phyloP scores from a whole-genome alignment of 2,797 vertebrate species.

The Salarias fasciatus region DNA sequence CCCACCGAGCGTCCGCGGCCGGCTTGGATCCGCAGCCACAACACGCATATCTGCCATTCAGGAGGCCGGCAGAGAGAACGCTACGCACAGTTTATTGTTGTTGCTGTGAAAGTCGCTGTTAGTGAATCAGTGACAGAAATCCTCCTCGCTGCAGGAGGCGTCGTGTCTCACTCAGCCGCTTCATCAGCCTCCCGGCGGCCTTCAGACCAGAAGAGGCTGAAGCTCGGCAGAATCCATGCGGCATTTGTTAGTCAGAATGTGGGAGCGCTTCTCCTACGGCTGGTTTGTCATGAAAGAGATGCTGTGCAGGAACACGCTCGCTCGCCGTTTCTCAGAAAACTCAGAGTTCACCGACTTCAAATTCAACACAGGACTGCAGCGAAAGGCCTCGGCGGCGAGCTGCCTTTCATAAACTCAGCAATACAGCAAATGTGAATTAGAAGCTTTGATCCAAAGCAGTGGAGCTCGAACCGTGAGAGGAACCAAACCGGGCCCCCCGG shows the following conservation, averaged over 20 bases:
- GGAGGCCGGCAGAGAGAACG: conserved; percentile 25
- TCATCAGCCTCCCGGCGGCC: conserved; percentile 20
- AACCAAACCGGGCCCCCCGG: too few species aligned
- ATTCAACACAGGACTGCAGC: conserved; percentile 18
- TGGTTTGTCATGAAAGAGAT: conserved; percentile 20
- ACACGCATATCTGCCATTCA: too few species aligned
- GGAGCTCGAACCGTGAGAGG: too few species aligned
- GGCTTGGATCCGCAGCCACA: conserved; percentile 43
- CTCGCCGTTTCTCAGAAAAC: too few species aligned
- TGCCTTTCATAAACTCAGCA: background rate
- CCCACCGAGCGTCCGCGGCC: too few species aligned
- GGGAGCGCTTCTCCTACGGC: conserved; percentile 9
- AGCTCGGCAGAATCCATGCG: conserved; percentile 13
- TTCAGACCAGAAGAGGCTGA: conserved; percentile 21
- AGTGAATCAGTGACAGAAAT: too few species aligned
- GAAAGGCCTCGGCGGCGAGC: conserved; percentile 10
- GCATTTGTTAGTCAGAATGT: conserved; percentile 31
- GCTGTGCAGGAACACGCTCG: conserved; percentile 14
- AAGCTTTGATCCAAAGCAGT: too few species aligned
- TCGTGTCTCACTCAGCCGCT: conserved; percentile 28
- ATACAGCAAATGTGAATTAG: background rate
- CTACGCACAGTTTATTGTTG: too few species aligned
- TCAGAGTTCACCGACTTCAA: too few species aligned
- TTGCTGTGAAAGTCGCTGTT: too few species aligned
- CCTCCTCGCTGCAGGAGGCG: conserved; percentile 20